A percentile compares a stretch with the other conserved stretches of the same genome.
These are phyloP conservation scores for Corythornis vintsioides DNA, from an alignment of 2,113 vertebrate genomes.

Conservation along the genomic window DNA sequence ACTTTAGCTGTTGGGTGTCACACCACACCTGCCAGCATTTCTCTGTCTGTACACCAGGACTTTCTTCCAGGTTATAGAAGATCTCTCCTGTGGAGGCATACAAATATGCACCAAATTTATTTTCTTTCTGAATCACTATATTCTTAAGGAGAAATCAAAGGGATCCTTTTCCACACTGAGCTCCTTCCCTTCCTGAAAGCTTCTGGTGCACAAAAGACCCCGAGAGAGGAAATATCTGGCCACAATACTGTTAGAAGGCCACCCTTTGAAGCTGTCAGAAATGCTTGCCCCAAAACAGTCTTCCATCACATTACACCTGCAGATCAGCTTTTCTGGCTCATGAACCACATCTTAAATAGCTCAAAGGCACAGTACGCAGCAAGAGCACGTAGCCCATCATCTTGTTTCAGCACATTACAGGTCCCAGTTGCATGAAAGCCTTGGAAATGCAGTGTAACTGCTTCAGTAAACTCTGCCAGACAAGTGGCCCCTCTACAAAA, in stretches of 20 bases:
- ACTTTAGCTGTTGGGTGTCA: not conserved
- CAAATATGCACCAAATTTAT: not conserved
- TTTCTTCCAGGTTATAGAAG: not conserved
- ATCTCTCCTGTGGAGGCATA: not conserved
- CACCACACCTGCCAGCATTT: not conserved
- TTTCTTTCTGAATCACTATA: not conserved
- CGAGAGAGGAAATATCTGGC: not conserved
- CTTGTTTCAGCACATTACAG: accelerated
- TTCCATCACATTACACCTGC: not conserved
- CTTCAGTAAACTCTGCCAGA: not conserved
- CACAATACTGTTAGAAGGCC: not conserved
- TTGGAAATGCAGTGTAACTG: not conserved
- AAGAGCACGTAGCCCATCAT: not conserved
- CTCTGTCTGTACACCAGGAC: not conserved
- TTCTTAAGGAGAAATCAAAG: not conserved
- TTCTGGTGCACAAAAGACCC: not conserved
- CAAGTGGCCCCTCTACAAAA: not conserved
- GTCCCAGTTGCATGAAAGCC: not conserved
- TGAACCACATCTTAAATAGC: not conserved
- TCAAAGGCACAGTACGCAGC: not conserved
- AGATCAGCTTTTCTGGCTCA: not conserved
- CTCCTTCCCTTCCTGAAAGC: not conserved
- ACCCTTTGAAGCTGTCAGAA: not conserved
- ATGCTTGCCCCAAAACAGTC: not conserved
- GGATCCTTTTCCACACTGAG: not conserved